phyloP scores from a whole-genome alignment of 2,113 vertebrate species.

The Clarias magur region DNA sequence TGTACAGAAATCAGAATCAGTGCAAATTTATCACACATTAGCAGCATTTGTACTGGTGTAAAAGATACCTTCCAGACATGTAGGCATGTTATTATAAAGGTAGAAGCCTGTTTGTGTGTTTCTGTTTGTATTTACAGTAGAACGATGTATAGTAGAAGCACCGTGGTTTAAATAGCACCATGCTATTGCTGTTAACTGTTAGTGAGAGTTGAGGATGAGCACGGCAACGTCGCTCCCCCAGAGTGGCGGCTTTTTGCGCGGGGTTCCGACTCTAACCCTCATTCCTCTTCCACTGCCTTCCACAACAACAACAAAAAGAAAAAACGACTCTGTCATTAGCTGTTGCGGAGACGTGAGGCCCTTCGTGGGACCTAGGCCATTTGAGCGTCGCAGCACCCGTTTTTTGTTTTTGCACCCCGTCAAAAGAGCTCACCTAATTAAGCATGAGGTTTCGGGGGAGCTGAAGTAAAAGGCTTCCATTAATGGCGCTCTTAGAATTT shows the following conservation, averaged over 20 bases:
- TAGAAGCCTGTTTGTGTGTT: background rate
- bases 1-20: background rate
- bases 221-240: slow-evolving; percentile 78
- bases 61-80: background rate
- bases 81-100: background rate
- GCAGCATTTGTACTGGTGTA: background rate
- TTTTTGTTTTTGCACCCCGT: slow-evolving; percentile 95
- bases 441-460: slow-evolving; percentile 86
- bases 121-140: background rate
- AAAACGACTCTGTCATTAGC: slow-evolving; percentile 88
- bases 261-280: slow-evolving; percentile 67
- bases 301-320: slow-evolving; percentile 54
- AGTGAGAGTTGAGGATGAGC: slow-evolving; percentile 84
- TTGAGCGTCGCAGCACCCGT: slow-evolving; percentile 82
- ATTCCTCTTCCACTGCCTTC: slow-evolving; percentile 56
- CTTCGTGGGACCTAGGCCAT: slow-evolving; percentile 86
- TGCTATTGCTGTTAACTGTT: slow-evolving; percentile 64
- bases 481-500: slow-evolving; percentile 92
- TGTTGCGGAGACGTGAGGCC: slow-evolving; percentile 78
- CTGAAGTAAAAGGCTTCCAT: slow-evolving; percentile 84
- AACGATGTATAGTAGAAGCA: background rate
- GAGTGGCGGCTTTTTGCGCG: slow-evolving; percentile 84
- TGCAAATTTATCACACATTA: background rate
- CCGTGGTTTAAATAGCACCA: background rate
- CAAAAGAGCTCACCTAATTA: slow-evolving; percentile 97